phyloP scores from a whole-genome alignment of 2,888 invertebrate species.

The Eubasilissa splendida region DNA sequence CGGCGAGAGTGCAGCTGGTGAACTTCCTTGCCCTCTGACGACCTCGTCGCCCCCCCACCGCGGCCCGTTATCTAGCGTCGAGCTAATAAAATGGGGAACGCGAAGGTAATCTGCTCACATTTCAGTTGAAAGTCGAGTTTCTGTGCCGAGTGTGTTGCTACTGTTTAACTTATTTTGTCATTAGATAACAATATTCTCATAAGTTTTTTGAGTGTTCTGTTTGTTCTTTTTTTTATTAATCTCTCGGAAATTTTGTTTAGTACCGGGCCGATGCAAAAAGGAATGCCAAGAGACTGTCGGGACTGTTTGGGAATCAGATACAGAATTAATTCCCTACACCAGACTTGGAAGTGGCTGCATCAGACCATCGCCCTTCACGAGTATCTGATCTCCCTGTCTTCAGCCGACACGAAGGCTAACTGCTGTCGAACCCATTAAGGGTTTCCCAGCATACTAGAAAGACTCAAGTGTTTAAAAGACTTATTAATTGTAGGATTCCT shows the following conservation, averaged over 20 bases:
- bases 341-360: conserved; percentile 96
- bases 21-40: conserved; percentile 72
- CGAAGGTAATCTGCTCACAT: conserved; percentile 46
- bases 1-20: conserved; percentile 59
- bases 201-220: background rate
- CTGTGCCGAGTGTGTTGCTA: conserved; percentile 5
- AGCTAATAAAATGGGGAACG: conserved; percentile 52
- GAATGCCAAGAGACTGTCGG: conserved; percentile 80
- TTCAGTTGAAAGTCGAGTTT: conserved; percentile 25
- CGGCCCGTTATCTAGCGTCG: conserved; percentile 39
- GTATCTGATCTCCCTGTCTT: conserved; percentile 85
- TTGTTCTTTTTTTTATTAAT: background rate
- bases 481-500: conserved; percentile 39
- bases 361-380: conserved; percentile 92
- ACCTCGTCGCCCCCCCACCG: conserved; percentile 63
- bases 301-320: conserved; percentile 91
- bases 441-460: conserved; percentile 6
- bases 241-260: conserved; percentile 47
- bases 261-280: conserved; percentile 73
- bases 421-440: conserved; percentile 37
- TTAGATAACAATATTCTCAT: conserved; percentile 3
- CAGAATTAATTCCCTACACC: conserved; percentile 90
- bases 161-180: conserved; percentile 4
- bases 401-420: conserved; percentile 79
- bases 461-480: conserved; percentile 50